Base-by-base conservation (phyloP, 1,140 invertebrate genomes). In the Musca vetustissima region DNA sequence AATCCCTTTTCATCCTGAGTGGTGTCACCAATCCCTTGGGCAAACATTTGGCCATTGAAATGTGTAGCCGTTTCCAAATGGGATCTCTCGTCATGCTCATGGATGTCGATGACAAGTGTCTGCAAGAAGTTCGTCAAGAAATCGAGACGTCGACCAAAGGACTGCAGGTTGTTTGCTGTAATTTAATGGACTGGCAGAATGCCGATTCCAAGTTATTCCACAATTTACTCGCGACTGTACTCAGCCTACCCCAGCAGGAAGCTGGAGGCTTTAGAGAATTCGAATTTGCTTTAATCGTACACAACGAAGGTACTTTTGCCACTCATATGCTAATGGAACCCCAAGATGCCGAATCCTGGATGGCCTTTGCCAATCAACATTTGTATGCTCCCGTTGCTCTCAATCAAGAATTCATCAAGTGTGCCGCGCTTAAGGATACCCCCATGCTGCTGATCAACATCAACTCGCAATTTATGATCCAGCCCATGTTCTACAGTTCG, bases 301-400 rank as follows among this genome's bases (percentile, higher is more conserved):
- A 98, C 77, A 98, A 98, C 87, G 95, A 92, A 19, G 96, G 93
- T 0, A 89, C 91, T 9, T 75, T 95, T n/a, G 95, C 95, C 14
- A 80, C 76, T 19, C 90, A 74, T 79, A 81, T 71, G 86, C 86
- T 28, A 76, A 74, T 55, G 83, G 89, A 67, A 85, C 92, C 78
- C 83, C 72, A 86, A 13, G 79, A 90, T 75, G 67, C 88, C 6
- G 74, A 86, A 2, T 83, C 86, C 22, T 89, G 91, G 84, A 83
- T 85, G 66, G 79, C 85, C n/a, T 93, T 93, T 80, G 93, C 88
- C 75, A 85, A 90, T 72, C 80, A 93, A 25, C 96, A 97, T 84
- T 83, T 97, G 0, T 89, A 92, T 76, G 89, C 92, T n/a, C 88
- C 91, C 19, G 87, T 92, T 55, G 81, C 90, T 4, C 82, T 98